Evolutionary conservation across 2,797 vertebrate genomes (phyloP).

Genomic region (Cryptoprocta ferox): DNA sequence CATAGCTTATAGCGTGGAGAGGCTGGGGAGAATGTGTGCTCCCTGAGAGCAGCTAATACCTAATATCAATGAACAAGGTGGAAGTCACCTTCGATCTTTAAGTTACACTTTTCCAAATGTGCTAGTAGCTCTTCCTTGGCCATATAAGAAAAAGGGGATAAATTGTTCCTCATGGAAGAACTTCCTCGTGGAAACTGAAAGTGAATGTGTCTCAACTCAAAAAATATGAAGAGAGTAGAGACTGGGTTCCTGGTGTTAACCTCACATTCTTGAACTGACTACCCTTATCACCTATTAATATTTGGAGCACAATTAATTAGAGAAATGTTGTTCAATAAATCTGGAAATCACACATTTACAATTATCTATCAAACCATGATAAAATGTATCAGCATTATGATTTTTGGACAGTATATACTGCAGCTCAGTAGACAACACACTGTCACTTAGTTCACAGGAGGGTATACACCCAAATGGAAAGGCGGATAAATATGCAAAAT

Average conservation of each 20-base stretch:
- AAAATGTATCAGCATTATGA: not conserved
- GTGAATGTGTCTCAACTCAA: not conserved
- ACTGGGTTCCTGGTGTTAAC: not conserved
- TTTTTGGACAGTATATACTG: not conserved
- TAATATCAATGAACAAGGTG: not conserved
- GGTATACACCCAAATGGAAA: not conserved
- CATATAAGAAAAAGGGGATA: not conserved
- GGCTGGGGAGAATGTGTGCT: not conserved
- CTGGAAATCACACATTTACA: not conserved
- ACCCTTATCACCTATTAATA: not conserved
- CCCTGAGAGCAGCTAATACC: not conserved
- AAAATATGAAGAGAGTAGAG: not conserved
- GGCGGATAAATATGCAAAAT: not conserved
- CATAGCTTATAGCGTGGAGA: not conserved
- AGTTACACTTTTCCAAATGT: not conserved
- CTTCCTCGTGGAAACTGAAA: not conserved
- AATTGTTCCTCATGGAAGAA: not conserved
- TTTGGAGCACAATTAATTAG: not conserved
- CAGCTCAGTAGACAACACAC: not conserved
- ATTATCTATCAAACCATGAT: not conserved
- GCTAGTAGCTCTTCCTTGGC: not conserved
- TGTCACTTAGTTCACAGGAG: not conserved
- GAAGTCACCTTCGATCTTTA: not conserved
- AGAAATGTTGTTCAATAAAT: not conserved
- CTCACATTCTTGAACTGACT: not conserved